These are phyloP conservation scores for Bradynema listronoti DNA, from an alignment of 1,140 invertebrate species.

Conservation along the genomic window DNA sequence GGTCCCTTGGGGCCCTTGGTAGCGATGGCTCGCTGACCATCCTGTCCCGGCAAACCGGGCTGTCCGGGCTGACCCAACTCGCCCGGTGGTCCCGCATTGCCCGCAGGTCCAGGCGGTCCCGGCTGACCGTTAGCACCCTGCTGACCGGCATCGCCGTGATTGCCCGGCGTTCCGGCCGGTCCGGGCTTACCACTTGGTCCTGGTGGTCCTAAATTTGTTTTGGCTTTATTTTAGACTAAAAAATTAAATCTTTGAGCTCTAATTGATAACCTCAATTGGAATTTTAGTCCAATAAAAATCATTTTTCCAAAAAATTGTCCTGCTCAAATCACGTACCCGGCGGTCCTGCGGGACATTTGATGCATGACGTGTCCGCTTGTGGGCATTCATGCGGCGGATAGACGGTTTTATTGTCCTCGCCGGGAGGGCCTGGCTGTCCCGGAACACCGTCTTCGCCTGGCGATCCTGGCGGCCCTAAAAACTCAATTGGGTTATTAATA, in stretches of 20 bases:
- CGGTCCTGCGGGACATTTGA: conserved; percentile 24
- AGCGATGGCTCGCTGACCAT: conserved; percentile 20
- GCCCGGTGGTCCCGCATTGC: conserved; percentile 17
- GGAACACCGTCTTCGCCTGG: conserved; percentile 23
- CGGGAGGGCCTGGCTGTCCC: conserved; percentile 23
- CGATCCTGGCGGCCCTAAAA: conserved; percentile 12
- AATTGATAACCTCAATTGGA: conserved; percentile 3
- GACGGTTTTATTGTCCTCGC: conserved; percentile 11
- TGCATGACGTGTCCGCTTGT: not conserved
- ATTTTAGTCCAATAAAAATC: too few species aligned
- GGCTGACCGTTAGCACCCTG: conserved; percentile 18
- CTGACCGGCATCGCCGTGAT: conserved; percentile 8
- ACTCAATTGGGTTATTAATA: not conserved
- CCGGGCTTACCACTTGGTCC: conserved; percentile 21
- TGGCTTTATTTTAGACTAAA: conserved; percentile 14
- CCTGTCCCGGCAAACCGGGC: conserved; percentile 21
- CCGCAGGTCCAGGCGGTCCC: conserved; percentile 12
- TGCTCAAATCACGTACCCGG: conserved; percentile 17
- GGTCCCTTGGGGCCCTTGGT: too few species aligned
- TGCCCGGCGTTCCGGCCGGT: conserved; percentile 16
- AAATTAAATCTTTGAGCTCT: too few species aligned
- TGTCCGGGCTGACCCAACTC: conserved; percentile 11
- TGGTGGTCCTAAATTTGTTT: conserved; percentile 17
- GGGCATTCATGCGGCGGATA: not conserved
- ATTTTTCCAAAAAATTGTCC: too few species aligned